Percentiles rank a stretch among this genome's conserved stretches.
phyloP scores from a whole-genome alignment of 2,888 invertebrate species.

The Hydraecia micacea region DNA sequence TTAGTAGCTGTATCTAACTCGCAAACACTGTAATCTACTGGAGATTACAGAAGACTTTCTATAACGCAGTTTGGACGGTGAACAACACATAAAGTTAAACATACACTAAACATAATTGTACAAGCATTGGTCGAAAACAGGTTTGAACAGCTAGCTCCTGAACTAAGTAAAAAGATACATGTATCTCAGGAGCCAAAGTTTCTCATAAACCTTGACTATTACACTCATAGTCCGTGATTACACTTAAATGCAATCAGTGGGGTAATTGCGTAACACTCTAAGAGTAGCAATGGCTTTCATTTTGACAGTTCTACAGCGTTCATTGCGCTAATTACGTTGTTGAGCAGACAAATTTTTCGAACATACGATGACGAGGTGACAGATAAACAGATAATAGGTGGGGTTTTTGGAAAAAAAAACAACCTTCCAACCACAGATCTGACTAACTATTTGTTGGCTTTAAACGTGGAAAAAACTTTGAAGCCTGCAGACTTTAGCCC shows the following conservation, averaged over 20 bases:
- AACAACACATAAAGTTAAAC: background rate
- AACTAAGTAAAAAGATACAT: background rate
- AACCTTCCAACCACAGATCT: background rate
- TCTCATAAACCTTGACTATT: background rate
- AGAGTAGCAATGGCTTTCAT: no score
- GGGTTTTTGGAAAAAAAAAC: background rate
- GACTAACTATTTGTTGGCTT: background rate
- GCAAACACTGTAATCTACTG: background rate
- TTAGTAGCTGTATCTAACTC: background rate
- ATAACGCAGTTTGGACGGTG: background rate
- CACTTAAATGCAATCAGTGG: no score
- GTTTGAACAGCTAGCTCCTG: background rate
- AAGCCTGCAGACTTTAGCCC: background rate
- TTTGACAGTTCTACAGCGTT: background rate
- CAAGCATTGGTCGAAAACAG: background rate
- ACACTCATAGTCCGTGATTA: no score
- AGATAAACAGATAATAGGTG: no score
- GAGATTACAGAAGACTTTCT: background rate
- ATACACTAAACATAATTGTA: background rate
- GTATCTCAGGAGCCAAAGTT: background rate
- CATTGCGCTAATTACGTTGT: no score
- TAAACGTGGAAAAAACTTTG: background rate
- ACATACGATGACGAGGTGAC: background rate
- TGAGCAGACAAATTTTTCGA: background rate
- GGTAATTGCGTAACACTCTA: no score